Conservation (phyloP, 2,888 invertebrate genomes). For the Rhopalosiphum nymphaeae region DNA sequence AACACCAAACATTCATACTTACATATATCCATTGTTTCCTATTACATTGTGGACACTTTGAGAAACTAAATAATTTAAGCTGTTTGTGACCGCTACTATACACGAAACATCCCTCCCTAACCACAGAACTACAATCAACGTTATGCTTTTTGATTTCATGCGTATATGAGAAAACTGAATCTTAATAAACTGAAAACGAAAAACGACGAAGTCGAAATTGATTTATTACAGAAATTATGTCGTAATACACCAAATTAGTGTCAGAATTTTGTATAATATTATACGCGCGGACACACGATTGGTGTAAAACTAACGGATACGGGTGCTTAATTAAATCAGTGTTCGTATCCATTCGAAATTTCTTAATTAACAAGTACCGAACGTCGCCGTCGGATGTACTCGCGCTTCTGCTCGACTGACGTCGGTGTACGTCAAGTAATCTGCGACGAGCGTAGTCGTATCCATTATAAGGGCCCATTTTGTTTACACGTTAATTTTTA, state of each 20-base stretch:
- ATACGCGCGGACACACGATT: background rate
- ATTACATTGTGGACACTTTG: background rate
- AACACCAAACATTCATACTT: background rate
- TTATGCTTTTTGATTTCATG: background rate
- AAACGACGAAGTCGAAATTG: background rate
- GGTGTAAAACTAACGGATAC: background rate
- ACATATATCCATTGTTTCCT: background rate
- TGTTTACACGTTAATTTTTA: too few species aligned
- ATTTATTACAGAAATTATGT: slow-evolving; percentile 16
- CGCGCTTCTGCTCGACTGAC: background rate
- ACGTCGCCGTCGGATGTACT: background rate
- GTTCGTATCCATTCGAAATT: background rate
- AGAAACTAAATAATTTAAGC: background rate
- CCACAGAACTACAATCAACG: background rate
- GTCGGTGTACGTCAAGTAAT: background rate
- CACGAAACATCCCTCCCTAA: background rate
- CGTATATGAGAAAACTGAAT: background rate
- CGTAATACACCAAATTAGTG: slow-evolving; percentile 23
- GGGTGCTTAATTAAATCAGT: slow-evolving; percentile 16
- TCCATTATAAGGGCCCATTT: too few species aligned
- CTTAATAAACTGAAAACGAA: background rate
- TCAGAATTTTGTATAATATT: background rate
- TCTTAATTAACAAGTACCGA: slow-evolving; percentile 50
- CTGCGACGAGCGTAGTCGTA: too few species aligned
- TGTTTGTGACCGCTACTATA: background rate